These are phyloP conservation scores for Styela clava DNA, from an alignment of 23 tunicate species.

Conservation along the genomic window DNA sequence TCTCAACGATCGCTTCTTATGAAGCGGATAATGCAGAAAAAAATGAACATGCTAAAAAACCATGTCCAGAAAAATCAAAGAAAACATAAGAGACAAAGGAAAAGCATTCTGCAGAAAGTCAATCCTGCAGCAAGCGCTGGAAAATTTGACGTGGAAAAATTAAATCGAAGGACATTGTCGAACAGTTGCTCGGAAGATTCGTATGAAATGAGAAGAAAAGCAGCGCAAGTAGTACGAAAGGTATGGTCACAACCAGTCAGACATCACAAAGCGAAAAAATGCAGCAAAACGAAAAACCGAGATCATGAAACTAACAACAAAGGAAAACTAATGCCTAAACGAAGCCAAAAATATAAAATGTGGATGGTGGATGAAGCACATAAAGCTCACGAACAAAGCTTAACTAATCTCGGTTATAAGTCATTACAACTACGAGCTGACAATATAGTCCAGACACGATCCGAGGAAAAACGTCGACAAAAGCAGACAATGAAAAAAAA, in stretches of 20 bases:
- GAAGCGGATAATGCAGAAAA: constrained; percentile 10
- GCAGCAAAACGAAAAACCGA: neutral
- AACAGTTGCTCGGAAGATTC: neutral
- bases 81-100: neutral
- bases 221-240: neutral
- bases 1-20: constrained; percentile 21
- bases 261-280: constrained; percentile 5
- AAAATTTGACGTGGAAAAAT: neutral
- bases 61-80: neutral
- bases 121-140: constrained; percentile 3
- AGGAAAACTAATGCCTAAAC: neutral
- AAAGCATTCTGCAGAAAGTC: neutral
- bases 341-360: neutral
- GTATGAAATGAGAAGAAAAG: neutral
- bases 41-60: neutral
- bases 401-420: neutral
- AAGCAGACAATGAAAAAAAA: neutral
- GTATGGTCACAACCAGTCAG: neutral
- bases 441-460: neutral
- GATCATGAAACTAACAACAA: no score
- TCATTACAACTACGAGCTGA: neutral
- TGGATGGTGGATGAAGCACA: neutral
- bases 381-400: neutral
- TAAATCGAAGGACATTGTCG: neutral
- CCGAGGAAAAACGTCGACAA: neutral